Evolutionary conservation across 2,797 vertebrate species (phyloP).

Genomic region (Pipistrellus pygmaeus): DNA sequence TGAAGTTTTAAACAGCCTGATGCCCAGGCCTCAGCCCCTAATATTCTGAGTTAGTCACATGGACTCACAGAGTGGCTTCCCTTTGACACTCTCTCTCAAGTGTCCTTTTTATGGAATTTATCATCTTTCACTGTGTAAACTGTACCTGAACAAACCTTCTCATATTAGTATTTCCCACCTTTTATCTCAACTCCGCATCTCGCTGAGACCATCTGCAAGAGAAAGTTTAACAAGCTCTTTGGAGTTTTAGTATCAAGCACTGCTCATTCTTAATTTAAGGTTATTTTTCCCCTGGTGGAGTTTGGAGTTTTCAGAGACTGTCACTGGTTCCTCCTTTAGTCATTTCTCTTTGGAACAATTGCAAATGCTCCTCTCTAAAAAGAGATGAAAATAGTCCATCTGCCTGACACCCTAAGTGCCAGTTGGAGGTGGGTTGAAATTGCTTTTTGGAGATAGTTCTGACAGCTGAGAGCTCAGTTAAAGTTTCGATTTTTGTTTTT

Average conservation of each 20-base stretch:
- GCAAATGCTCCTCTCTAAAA: constrained; percentile 56
- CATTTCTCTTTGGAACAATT: constrained; percentile 68
- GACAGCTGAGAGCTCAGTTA: constrained; percentile 65
- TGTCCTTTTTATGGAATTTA: not conserved
- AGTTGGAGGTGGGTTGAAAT: constrained; percentile 72
- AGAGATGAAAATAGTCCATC: constrained; percentile 75
- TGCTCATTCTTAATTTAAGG: constrained; percentile 34
- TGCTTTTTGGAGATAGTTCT: constrained; percentile 65
- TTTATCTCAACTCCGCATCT: not conserved
- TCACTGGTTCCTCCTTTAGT: constrained; percentile 51
- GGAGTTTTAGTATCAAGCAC: not conserved
- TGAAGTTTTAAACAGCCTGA: not conserved
- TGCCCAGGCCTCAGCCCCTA: not conserved
- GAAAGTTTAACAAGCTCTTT: constrained; percentile 23
- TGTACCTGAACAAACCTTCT: not conserved
- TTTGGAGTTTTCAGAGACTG: constrained; percentile 59
- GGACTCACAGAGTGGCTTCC: not conserved
- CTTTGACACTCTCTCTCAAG: not conserved
- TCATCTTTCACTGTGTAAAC: not conserved
- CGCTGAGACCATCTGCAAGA: not conserved
- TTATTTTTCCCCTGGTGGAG: not conserved
- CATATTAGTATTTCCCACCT: not conserved
- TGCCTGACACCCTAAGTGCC: constrained; percentile 74
- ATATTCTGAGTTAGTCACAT: not conserved
- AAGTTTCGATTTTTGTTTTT: constrained; percentile 69